Base-by-base conservation (phyloP, 1,140 invertebrate species). In the Coptotermes formosanus region DNA sequence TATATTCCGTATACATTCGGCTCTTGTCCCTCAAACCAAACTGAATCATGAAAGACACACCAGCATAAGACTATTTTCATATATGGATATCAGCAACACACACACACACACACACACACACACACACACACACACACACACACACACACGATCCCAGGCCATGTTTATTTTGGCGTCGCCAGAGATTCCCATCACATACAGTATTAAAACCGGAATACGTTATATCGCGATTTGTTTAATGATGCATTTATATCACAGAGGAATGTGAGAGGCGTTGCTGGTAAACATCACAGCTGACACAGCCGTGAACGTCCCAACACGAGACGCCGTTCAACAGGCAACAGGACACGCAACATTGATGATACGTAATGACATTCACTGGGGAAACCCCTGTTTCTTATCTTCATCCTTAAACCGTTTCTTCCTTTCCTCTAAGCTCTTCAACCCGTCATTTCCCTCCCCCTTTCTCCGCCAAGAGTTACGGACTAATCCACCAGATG, bases 201-300 rank as follows among this genome's bases (percentile, higher is more conserved):
- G 64, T 75, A 75, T 75, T 75, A 75, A 75, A 75, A 75, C 4
- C 64, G n/a, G n/a, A 75, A 75, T 75, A 75, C 64, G 64, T 75
- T 30, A 75, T 6, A 75, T 0, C 0, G 25, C 30, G n/a, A 75
- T 30, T 30, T 75, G 64, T 8, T 75, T 75, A 75, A 75, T 75
- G 64, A 75, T 30, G 64, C 64, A 12, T n/a, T 30, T 75, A 30
- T 75, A 16, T 30, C 25, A 75, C n/a, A 75, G 64, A 21, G 25
- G 64, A 30, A 25, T 75, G 8, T 75, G 25, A n/a, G 30, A 30
- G 64, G n/a, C 16, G 30, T 75, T 75, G 6, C n/a, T 75, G 25
- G n/a, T 75, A 75, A 75, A 75, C 64, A n/a, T 1, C 64, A 30
- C 25, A 30, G 64, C 1, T 75, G 64, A 0, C 25, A 30, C 8